Percentiles rank a stretch among this genome's conserved stretches.
These are phyloP conservation scores for Drosophila birchii DNA, from an alignment of 2,888 invertebrate species.

Conservation along the genomic window DNA sequence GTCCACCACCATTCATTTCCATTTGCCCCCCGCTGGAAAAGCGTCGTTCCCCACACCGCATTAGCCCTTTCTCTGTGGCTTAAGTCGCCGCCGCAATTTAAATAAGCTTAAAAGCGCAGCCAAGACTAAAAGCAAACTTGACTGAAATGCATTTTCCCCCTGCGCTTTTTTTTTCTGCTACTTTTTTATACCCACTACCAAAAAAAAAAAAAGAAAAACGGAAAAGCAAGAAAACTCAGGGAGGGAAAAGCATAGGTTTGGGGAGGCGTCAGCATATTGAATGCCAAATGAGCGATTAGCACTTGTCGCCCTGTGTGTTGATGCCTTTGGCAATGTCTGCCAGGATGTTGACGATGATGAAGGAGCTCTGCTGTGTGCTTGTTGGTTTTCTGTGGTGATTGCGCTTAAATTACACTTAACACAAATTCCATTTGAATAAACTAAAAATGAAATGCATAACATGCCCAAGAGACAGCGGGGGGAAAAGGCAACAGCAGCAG, in stretches of 20 bases:
- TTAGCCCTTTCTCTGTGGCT: conserved; percentile 8
- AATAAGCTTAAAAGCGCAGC: conserved; percentile 67
- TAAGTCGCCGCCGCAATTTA: conserved; percentile 54
- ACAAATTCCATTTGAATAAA: conserved; percentile 62
- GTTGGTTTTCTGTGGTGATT: conserved; percentile 40
- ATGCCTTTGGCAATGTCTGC: conserved; percentile 40
- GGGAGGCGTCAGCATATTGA: conserved; percentile 52
- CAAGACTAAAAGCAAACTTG: conserved; percentile 63
- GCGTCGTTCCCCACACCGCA: conserved; percentile 2
- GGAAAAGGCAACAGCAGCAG: neutral
- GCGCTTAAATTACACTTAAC: conserved; percentile 53
- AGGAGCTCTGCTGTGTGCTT: conserved; percentile 15
- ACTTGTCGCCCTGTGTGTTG: conserved; percentile 49
- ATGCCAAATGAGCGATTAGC: conserved; percentile 69
- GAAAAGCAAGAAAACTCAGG: neutral
- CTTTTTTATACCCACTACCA: neutral
- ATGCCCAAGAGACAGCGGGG: neutral
- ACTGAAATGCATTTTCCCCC: conserved; percentile 49
- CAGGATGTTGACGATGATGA: conserved; percentile 29
- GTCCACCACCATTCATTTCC: conserved; percentile 10
- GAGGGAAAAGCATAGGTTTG: neutral
- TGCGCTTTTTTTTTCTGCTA: neutral
- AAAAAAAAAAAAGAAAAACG: conserved; percentile 4
- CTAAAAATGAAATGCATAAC: conserved; percentile 26
- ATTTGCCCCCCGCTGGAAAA: conserved; percentile 4